phyloP scores from a whole-genome alignment of 2,113 vertebrate species.

The Procavia capensis region DNA sequence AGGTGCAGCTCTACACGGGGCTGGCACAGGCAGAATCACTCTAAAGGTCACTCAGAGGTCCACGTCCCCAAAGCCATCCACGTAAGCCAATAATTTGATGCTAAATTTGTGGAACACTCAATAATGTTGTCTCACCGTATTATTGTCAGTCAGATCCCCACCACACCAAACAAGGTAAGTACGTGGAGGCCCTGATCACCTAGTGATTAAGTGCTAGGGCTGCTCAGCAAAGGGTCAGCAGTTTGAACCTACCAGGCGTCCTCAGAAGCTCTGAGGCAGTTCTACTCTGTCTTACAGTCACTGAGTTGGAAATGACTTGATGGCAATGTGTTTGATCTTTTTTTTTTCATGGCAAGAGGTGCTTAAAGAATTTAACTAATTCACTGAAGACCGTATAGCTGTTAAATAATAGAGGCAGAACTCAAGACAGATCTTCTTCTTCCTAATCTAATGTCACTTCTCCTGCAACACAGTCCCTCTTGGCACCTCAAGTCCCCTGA shows the following conservation, averaged over 20 bases:
- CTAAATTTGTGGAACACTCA: neutral
- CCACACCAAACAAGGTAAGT: neutral
- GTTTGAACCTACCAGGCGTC: too few relatives aligned
- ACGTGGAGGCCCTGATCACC: too few relatives aligned
- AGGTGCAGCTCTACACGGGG: conserved; percentile 22
- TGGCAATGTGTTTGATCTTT: too few relatives aligned
- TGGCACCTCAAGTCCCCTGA: neutral
- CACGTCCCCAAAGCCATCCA: neutral
- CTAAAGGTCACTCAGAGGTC: conserved; percentile 35
- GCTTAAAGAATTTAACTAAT: neutral
- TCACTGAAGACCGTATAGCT: neutral
- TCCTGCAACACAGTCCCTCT: neutral
- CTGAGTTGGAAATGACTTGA: too few relatives aligned
- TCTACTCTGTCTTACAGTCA: too few relatives aligned
- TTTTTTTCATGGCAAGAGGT: neutral
- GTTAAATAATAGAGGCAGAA: neutral
- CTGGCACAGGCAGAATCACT: conserved; percentile 8
- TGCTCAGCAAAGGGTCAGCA: too few relatives aligned
- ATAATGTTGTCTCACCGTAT: neutral
- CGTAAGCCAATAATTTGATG: neutral
- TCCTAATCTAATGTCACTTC: neutral
- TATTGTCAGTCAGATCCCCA: neutral
- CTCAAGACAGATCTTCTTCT: neutral
- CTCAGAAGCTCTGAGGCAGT: too few relatives aligned
- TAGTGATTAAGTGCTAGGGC: too few relatives aligned